phyloP scores from a whole-genome alignment of 53 echinoderm and acorn worm genomes.

The Echinarachnius parma region DNA sequence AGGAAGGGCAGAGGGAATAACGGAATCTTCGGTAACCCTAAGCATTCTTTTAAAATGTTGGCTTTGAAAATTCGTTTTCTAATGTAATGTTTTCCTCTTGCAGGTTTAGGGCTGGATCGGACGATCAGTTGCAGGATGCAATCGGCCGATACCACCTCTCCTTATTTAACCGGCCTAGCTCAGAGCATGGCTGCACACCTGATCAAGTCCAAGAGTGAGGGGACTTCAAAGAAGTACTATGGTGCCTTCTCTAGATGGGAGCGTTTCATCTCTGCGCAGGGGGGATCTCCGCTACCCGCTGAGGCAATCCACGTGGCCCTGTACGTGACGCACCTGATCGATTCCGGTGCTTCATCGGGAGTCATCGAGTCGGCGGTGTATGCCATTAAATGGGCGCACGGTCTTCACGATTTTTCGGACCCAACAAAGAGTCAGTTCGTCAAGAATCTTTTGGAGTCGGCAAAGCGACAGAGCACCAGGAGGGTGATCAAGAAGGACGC shows the following conservation, averaged over 20 bases:
- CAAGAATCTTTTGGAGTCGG: not conserved
- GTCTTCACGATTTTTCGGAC: not conserved
- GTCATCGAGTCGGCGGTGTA: constrained; percentile 29
- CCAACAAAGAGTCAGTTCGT: constrained; percentile 2
- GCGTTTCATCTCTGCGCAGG: not conserved
- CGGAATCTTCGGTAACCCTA: not conserved
- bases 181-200: constrained; percentile 12
- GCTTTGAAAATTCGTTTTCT: constrained; percentile 19
- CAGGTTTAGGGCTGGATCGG: constrained; percentile 26
- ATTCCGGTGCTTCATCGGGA: constrained; percentile 4
- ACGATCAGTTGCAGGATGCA: not conserved
- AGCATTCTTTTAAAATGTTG: not conserved
- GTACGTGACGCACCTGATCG: constrained; percentile 30
- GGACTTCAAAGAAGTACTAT: constrained; percentile 24
- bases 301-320: constrained; percentile 23
- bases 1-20: not conserved
- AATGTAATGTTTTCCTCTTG: not conserved
- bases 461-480: not conserved
- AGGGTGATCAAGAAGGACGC: constrained; percentile 3
- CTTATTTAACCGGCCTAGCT: not conserved
- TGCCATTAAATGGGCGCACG: constrained; percentile 41
- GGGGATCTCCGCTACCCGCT: constrained; percentile 23
- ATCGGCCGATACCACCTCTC: not conserved
- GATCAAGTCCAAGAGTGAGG: constrained; percentile 19
- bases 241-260: constrained; percentile 20